phyloP scores from a whole-genome alignment of 64 coral and sea anemone species.

The Pocillopora verrucosa region DNA sequence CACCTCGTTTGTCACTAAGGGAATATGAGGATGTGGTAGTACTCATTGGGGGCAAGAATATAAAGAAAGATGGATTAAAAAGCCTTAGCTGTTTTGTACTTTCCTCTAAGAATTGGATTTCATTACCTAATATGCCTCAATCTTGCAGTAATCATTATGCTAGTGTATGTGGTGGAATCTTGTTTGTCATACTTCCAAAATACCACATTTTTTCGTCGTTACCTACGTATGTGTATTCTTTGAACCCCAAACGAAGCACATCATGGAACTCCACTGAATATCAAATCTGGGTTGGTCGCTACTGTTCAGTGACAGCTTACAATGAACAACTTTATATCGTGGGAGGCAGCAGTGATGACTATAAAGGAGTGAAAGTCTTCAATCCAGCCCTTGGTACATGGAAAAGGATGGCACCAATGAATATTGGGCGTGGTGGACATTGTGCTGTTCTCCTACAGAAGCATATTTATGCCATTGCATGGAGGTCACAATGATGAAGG shows the following conservation, averaged over 20 bases:
- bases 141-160: neutral
- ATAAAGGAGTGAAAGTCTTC: neutral
- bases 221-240: neutral
- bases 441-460: constrained; percentile 6
- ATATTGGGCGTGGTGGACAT: constrained; percentile 1
- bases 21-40: neutral
- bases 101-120: neutral
- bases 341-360: neutral
- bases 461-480: constrained; percentile 10
- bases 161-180: neutral
- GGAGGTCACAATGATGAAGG: neutral
- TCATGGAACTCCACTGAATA: neutral
- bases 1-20: neutral
- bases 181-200: neutral
- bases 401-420: constrained; percentile 1
- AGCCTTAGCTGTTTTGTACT: neutral
- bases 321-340: constrained; percentile 6
- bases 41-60: neutral
- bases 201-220: neutral
- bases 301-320: neutral
- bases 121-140: neutral
- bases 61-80: neutral
- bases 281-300: too few species aligned
- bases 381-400: neutral
- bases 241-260: neutral